Conservation (phyloP, 2,113 vertebrate species). For the Pluvianellus socialis region DNA sequence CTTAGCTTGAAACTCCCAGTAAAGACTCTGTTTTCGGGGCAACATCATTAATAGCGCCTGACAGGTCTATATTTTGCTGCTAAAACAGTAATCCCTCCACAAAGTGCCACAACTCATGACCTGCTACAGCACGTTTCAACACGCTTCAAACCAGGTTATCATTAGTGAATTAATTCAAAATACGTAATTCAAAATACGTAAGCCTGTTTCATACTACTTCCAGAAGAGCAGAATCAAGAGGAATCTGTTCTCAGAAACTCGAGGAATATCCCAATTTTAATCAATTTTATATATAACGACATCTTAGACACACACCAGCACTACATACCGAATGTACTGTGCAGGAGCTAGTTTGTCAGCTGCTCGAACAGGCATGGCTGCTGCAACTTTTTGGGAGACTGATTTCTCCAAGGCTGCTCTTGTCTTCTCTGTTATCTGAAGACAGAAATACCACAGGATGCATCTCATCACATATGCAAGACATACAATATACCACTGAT, state of each 20-base stretch:
- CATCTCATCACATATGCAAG: neutral
- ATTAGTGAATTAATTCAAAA: neutral
- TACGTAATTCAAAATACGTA: neutral
- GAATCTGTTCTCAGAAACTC: neutral
- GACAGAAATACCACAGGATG: constrained; percentile 5
- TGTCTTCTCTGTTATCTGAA: constrained; percentile 96
- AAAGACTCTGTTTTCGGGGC: neutral
- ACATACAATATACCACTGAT: neutral
- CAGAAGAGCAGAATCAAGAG: neutral
- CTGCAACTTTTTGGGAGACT: constrained; percentile 96
- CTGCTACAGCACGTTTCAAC: neutral
- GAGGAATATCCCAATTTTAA: neutral
- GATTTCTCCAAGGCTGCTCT: constrained; percentile 91
- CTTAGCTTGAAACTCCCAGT: neutral
- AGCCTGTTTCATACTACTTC: neutral
- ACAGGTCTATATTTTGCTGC: neutral
- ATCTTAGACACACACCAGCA: neutral
- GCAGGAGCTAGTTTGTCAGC: constrained; percentile 97
- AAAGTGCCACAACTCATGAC: neutral
- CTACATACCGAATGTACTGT: constrained; percentile 92
- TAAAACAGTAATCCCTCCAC: neutral
- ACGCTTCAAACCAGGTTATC: neutral
- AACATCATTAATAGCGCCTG: neutral
- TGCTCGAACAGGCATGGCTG: constrained; percentile 98
- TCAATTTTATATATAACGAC: neutral